These are phyloP conservation scores for Microplitis manilae DNA, from an alignment of 2,888 invertebrate species.

Conservation along the genomic window DNA sequence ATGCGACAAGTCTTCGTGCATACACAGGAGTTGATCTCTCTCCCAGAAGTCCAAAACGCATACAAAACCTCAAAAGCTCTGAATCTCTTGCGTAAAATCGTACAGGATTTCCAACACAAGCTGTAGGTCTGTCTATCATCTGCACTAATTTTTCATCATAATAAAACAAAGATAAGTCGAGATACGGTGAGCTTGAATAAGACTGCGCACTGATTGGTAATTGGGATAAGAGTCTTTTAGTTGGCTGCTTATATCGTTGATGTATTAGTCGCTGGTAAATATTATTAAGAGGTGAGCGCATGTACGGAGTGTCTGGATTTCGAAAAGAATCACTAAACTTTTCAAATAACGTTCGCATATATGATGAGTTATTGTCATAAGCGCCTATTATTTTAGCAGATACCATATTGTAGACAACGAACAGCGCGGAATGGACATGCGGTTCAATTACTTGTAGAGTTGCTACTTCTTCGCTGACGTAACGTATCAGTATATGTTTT, in stretches of 20 bases:
- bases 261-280: conserved; percentile 81
- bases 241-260: conserved; percentile 88
- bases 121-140: conserved; percentile 94
- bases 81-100: conserved; percentile 90
- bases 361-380: conserved; percentile 90
- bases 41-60: conserved; percentile 79
- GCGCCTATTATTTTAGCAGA: conserved; percentile 88
- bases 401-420: conserved; percentile 92
- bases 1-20: conserved; percentile 88
- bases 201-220: conserved; percentile 96
- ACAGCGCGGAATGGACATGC: conserved; percentile 89
- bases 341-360: conserved; percentile 87
- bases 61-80: conserved; percentile 83
- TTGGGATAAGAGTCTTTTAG: conserved; percentile 89
- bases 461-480: conserved; percentile 92
- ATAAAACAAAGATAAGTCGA: conserved; percentile 91
- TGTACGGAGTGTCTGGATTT: conserved; percentile 91
- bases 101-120: conserved; percentile 93
- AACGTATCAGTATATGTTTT: conserved; percentile 91
- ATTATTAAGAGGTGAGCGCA: conserved; percentile 93
- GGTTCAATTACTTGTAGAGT: conserved; percentile 87
- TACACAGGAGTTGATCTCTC: conserved; percentile 78
- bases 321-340: conserved; percentile 94
- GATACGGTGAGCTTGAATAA: conserved; percentile 92
- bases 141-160: conserved; percentile 98